phyloP scores from a whole-genome alignment of 2,888 invertebrate species.

The Panopea generosa region DNA sequence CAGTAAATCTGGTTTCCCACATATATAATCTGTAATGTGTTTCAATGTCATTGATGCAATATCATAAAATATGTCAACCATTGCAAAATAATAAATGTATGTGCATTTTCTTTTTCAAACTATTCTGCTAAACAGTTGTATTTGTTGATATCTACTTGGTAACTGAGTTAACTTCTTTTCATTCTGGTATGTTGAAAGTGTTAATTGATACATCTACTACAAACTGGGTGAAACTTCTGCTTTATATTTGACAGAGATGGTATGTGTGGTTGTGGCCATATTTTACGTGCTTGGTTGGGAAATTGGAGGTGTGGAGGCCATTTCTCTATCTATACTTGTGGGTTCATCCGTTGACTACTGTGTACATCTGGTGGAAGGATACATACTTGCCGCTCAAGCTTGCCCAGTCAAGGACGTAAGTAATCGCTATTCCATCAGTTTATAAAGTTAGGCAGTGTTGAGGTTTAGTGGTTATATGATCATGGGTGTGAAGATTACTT shows the following conservation, averaged over 20 bases:
- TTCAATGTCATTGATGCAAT: too few relatives aligned
- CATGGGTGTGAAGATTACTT: too few relatives aligned
- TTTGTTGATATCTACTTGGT: background rate
- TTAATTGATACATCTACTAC: background rate
- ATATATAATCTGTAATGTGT: too few relatives aligned
- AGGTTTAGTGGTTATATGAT: too few relatives aligned
- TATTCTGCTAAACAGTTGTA: background rate
- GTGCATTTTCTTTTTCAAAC: too few relatives aligned
- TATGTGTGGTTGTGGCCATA: conserved; percentile 79
- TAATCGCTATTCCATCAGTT: background rate
- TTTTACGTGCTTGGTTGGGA: conserved; percentile 82
- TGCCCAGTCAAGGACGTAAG: conserved; percentile 68
- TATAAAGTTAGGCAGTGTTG: too few relatives aligned
- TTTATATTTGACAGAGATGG: conserved; percentile 72
- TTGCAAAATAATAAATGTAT: too few relatives aligned
- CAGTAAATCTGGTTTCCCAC: too few relatives aligned
- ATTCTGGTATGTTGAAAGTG: too few relatives aligned
- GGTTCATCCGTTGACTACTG: conserved; percentile 84
- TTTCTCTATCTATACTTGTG: conserved; percentile 82
- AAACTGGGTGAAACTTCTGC: background rate
- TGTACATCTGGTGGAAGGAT: conserved; percentile 83
- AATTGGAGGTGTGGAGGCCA: conserved; percentile 82
- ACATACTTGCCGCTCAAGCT: conserved; percentile 75
- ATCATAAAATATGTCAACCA: too few relatives aligned
- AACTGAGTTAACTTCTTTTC: too few relatives aligned